Percentiles rank a stretch among this genome's conserved stretches.
These are phyloP conservation scores for Galago senegalensis DNA, from an alignment of 2,797 vertebrate species.

Conservation along the genomic window DNA sequence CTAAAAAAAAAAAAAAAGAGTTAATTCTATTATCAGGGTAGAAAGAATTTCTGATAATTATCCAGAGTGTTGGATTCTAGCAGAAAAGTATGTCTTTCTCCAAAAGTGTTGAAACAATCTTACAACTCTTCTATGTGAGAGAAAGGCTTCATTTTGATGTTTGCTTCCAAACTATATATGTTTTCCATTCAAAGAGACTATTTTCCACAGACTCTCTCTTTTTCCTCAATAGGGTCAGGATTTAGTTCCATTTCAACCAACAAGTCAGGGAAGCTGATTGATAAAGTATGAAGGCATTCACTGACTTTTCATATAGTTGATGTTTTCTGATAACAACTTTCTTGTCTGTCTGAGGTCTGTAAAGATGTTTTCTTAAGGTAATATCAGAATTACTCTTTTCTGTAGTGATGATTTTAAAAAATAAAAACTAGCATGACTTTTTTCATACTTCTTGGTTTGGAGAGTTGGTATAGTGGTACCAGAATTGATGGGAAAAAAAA, in stretches of 20 bases:
- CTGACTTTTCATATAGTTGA: neutral
- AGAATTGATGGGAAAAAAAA: conserved; percentile 8
- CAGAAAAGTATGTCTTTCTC: neutral
- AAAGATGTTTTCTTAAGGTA: conserved; percentile 46
- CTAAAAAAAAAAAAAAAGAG: neutral
- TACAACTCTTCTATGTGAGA: neutral
- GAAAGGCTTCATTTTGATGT: conserved; percentile 7
- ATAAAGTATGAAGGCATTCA: conserved; percentile 4
- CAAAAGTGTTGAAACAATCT: neutral
- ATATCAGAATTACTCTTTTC: neutral
- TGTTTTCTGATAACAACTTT: neutral
- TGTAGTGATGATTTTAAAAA: neutral
- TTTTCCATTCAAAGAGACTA: neutral
- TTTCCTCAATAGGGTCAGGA: neutral
- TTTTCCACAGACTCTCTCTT: neutral
- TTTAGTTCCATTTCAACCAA: conserved; percentile 36
- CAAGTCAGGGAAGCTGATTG: neutral
- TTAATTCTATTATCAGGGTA: neutral
- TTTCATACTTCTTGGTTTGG: conserved; percentile 26
- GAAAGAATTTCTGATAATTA: conserved; percentile 50
- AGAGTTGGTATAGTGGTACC: neutral
- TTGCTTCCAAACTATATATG: neutral
- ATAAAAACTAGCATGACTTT: neutral
- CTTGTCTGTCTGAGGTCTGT: neutral
- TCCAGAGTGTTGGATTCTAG: neutral